Percentiles rank a stretch among this genome's conserved stretches.
Evolutionary conservation across 2,888 invertebrate genomes (phyloP).

Genomic region (Zelleria hepariella): DNA sequence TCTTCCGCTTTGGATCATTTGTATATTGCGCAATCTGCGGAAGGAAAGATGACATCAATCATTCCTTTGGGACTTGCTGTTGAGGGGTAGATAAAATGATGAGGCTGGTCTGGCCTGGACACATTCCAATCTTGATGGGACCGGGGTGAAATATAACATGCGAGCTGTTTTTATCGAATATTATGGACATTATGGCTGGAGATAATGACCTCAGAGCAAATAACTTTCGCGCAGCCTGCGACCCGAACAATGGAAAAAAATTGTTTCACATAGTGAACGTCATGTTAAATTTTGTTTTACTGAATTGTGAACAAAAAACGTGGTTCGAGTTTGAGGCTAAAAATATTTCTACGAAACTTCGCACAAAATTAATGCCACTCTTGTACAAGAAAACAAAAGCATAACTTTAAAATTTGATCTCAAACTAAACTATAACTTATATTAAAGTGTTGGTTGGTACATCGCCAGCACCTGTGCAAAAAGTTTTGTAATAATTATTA

Average conservation of each 20-base stretch:
- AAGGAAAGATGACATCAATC: background rate
- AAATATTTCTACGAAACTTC: too few relatives aligned
- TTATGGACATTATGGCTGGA: background rate
- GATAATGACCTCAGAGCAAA: background rate
- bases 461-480: background rate
- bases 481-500: background rate
- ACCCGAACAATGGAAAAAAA: background rate
- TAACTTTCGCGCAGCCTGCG: background rate
- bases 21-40: background rate
- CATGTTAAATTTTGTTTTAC: too few relatives aligned
- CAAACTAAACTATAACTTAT: background rate
- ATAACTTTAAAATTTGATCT: background rate
- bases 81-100: background rate
- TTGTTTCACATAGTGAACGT: too few relatives aligned
- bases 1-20: background rate
- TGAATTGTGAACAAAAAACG: too few relatives aligned
- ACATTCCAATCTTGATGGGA: background rate
- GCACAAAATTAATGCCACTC: too few relatives aligned
- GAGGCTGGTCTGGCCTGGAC: background rate
- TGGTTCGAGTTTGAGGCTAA: too few relatives aligned
- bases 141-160: background rate
- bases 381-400: too few relatives aligned
- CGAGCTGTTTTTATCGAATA: background rate
- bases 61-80: background rate
- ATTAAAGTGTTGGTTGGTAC: background rate